Conservation (phyloP, 37 sponge, comb jelly and placozoan species). For the Lycopodina hypogea region DNA sequence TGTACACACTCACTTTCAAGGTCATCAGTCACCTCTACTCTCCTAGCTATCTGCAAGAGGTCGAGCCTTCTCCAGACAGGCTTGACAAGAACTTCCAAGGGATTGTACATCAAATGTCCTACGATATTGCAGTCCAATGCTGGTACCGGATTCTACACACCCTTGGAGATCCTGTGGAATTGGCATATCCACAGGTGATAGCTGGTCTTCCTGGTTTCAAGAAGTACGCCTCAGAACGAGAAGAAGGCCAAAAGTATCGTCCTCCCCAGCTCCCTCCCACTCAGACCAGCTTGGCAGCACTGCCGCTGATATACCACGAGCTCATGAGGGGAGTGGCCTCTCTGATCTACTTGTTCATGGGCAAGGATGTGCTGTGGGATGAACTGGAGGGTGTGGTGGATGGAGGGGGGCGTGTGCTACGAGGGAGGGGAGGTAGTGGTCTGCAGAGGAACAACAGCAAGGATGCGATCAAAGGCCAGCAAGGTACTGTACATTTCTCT, state of each 20-base stretch:
- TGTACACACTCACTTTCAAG: slow-evolving; percentile 50
- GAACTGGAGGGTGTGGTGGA: neutral
- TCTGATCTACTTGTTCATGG: slow-evolving; percentile 65
- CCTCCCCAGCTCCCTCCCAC: neutral
- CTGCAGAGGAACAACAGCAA: neutral
- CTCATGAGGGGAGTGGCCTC: slow-evolving; percentile 63
- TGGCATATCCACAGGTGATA: slow-evolving; percentile 55
- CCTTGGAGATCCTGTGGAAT: slow-evolving; percentile 82
- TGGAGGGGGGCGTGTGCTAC: neutral
- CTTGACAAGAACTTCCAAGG: slow-evolving; percentile 30
- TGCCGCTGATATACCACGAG: slow-evolving; percentile 62
- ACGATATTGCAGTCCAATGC: slow-evolving; percentile 66
- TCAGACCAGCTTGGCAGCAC: slow-evolving; percentile 14
- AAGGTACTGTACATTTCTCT: neutral
- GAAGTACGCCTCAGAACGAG: slow-evolving; percentile 19
- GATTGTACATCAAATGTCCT: slow-evolving; percentile 15
- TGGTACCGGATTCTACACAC: slow-evolving; percentile 90
- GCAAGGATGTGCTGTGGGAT: slow-evolving; percentile 5
- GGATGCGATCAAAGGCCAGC: neutral
- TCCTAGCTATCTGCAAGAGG: slow-evolving; percentile 17
- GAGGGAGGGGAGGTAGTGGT: too few relatives aligned
- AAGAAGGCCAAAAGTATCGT: neutral
- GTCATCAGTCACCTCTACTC: slow-evolving; percentile 68
- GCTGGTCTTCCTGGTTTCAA: slow-evolving; percentile 52
- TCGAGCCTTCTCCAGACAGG: neutral